A percentile compares a stretch with the other conserved stretches of the same genome.
phyloP scores from a whole-genome alignment of 2,797 vertebrate species.

The Setipinna tenuifilis region DNA sequence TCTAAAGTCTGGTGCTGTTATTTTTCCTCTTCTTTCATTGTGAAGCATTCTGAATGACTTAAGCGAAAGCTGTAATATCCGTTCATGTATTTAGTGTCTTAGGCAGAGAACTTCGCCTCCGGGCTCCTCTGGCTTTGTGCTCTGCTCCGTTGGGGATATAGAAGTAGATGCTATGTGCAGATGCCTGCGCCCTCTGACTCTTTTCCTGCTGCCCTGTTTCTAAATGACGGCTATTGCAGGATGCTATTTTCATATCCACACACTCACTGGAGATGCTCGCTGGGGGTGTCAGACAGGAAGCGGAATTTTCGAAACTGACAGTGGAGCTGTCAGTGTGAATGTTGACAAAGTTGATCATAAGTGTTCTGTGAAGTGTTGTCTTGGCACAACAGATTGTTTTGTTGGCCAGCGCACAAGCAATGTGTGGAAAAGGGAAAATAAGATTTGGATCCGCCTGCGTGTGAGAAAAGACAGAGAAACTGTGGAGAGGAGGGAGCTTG shows the following conservation, averaged over 20 bases:
- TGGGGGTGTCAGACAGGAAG: not conserved
- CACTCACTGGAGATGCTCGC: not conserved
- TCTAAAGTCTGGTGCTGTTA: constrained; percentile 27
- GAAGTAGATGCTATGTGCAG: not conserved
- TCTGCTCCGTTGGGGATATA: constrained; percentile 32
- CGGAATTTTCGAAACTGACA: not conserved
- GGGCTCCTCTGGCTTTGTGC: constrained; percentile 41
- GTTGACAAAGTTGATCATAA: constrained; percentile 51
- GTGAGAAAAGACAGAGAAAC: constrained; percentile 52
- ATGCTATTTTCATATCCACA: not conserved
- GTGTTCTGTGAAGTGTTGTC: constrained; percentile 50
- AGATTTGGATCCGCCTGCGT: constrained; percentile 54
- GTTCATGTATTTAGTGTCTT: constrained; percentile 65
- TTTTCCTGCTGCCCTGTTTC: not conserved
- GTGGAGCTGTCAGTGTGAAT: constrained; percentile 29
- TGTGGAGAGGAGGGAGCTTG: constrained; percentile 51
- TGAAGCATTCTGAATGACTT: constrained; percentile 50
- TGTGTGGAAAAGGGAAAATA: constrained; percentile 52
- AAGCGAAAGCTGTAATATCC: constrained; percentile 69
- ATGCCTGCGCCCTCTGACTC: constrained; percentile 16
- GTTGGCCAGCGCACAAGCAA: constrained; percentile 59
- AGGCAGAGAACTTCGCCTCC: constrained; percentile 60
- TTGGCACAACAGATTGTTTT: constrained; percentile 54
- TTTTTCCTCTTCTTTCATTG: constrained; percentile 37
- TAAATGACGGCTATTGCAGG: not conserved